Conservation (phyloP, 2,888 invertebrate species). For the Meliscaeva auricollis region DNA sequence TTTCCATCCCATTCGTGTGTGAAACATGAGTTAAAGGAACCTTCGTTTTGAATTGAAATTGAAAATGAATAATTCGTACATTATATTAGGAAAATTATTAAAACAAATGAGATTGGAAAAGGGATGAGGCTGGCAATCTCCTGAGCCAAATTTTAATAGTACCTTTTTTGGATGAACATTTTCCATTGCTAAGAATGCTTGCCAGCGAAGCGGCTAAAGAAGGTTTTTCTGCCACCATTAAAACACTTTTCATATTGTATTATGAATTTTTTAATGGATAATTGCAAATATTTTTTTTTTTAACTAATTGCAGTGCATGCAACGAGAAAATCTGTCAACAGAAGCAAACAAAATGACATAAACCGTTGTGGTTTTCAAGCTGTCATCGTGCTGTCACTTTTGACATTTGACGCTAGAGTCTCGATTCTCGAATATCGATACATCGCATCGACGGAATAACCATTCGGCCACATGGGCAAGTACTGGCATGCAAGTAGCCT, state of each 20-base stretch:
- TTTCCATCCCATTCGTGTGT: constrained; percentile 97
- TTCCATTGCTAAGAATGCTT: constrained; percentile 95
- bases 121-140: constrained; percentile 17
- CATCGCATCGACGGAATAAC: no score
- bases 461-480: no score
- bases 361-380: no score
- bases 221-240: constrained; percentile 99
- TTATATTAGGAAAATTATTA: no score
- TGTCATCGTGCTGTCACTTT: no score
- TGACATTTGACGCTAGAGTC: no score
- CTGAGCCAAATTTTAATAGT: neutral
- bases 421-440: no score
- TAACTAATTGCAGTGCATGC: neutral
- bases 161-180: constrained; percentile 82
- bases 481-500: no score
- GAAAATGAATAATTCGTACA: no score
- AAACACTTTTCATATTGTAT: constrained; percentile 90
- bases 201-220: constrained; percentile 98
- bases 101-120: constrained; percentile 14
- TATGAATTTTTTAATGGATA: constrained; percentile 1
- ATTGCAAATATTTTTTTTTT: neutral
- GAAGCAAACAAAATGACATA: constrained; percentile 52
- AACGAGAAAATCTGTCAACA: constrained; percentile 54
- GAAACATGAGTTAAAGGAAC: constrained; percentile 94
- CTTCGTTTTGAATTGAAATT: constrained; percentile 85